Evolutionary conservation across 2,888 invertebrate genomes (phyloP).

Genomic region (Rhamnusium bicolor): DNA sequence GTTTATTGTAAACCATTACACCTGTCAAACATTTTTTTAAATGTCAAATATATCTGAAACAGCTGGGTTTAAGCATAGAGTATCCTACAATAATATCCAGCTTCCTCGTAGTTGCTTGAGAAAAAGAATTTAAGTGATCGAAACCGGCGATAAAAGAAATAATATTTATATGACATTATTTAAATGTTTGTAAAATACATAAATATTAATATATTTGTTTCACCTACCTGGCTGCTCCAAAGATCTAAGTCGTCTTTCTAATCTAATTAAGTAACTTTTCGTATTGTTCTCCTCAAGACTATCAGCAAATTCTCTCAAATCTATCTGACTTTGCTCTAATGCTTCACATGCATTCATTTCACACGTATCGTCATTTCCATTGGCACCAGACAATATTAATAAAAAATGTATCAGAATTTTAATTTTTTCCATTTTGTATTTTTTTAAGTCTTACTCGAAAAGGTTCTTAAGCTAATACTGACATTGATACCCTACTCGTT

Average conservation of each 20-base stretch:
- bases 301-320: slow-evolving; percentile 59
- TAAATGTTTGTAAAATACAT: too few relatives aligned
- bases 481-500: slow-evolving; percentile 13
- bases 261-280: slow-evolving; percentile 70
- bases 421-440: slow-evolving; percentile 10
- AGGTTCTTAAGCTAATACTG: not conserved
- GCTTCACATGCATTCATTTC: slow-evolving; percentile 74
- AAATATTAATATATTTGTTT: not conserved
- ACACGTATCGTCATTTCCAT: slow-evolving; percentile 61
- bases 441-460: slow-evolving; percentile 3
- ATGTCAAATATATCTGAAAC: too few relatives aligned
- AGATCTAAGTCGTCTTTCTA: slow-evolving; percentile 79
- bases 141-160: too few relatives aligned
- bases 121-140: too few relatives aligned
- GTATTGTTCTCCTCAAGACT: slow-evolving; percentile 63
- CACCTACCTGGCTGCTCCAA: slow-evolving; percentile 80
- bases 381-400: not conserved
- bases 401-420: not conserved
- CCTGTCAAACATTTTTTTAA: too few relatives aligned
- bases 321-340: slow-evolving; percentile 68
- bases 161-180: too few relatives aligned
- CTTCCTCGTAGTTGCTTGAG: too few relatives aligned
- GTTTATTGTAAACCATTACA: too few relatives aligned
- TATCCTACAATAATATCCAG: too few relatives aligned
- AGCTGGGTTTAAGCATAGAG: too few relatives aligned